Evolutionary conservation across 2,113 vertebrate genomes (phyloP).

Genomic region (Lamprotornis superbus): DNA sequence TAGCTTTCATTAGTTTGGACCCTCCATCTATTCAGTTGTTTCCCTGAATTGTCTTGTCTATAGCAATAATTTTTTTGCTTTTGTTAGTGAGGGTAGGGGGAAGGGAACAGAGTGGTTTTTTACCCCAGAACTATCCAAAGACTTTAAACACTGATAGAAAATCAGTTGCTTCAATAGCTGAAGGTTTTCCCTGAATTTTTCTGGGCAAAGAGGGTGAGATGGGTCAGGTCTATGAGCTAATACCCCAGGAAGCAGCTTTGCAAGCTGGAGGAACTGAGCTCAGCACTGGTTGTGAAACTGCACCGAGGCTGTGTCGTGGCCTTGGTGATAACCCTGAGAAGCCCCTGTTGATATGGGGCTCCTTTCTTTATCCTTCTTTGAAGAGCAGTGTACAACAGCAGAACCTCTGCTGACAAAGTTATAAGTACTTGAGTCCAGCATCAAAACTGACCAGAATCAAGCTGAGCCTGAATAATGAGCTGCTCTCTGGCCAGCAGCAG

Average conservation of each 20-base stretch:
- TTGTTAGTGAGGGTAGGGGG: rapidly evolving
- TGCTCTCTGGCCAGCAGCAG: neutral
- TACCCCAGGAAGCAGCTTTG: neutral
- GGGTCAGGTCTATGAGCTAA: neutral
- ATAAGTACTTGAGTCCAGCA: neutral
- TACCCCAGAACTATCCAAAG: neutral
- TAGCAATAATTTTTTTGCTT: neutral
- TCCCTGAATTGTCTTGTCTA: neutral
- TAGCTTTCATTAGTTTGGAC: neutral
- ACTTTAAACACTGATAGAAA: neutral
- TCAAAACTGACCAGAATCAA: neutral
- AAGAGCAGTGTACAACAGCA: neutral
- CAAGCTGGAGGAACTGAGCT: neutral
- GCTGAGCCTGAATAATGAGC: neutral
- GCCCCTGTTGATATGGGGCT: neutral
- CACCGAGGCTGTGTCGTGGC: rapidly evolving
- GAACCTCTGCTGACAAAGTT: neutral
- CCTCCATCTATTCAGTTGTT: neutral
- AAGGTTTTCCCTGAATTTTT: neutral
- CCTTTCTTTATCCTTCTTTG: neutral
- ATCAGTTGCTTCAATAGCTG: neutral
- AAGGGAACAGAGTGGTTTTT: neutral
- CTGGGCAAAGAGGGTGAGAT: neutral
- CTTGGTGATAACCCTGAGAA: neutral
- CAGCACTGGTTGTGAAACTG: neutral